Evolutionary conservation across 2,888 invertebrate species (phyloP).

Genomic region (Meghimatium bilineatum): DNA sequence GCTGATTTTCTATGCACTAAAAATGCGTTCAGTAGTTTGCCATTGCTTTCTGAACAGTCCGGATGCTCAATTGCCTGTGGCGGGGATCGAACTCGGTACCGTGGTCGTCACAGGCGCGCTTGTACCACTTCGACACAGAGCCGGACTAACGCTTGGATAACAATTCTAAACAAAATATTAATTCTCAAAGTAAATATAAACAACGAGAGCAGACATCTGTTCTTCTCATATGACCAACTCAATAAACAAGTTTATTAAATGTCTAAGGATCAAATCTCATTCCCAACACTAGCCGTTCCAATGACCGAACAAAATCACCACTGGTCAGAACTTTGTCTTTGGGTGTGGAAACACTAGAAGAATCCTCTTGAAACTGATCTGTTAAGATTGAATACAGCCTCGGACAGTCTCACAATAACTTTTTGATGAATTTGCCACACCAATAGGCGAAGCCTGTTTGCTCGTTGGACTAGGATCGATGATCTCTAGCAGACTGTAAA

Average conservation of each 20-base stretch:
- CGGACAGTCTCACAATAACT: conserved; percentile 1
- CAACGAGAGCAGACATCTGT: no score
- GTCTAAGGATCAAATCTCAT: not conserved
- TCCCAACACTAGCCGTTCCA: not conserved
- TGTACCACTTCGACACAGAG: no score
- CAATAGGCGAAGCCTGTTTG: conserved; percentile 7
- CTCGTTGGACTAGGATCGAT: not conserved
- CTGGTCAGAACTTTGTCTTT: not conserved
- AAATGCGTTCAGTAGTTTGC: no score
- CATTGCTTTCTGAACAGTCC: no score
- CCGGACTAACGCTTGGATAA: no score
- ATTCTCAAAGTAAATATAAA: no score
- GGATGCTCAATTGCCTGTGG: no score
- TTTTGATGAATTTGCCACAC: conserved; percentile 5
- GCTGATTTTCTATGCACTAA: no score
- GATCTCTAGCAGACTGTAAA: not conserved
- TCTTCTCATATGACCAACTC: no score
- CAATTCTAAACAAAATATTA: no score
- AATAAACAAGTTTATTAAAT: not conserved
- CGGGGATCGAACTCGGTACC: no score
- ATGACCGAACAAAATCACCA: not conserved
- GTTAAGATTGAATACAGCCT: conserved; percentile 11
- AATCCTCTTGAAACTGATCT: conserved; percentile 16
- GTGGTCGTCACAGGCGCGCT: no score
- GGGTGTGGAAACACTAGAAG: not conserved